These are phyloP conservation scores for Streblospio benedicti DNA, from an alignment of 1,140 invertebrate species.

Conservation along the genomic window DNA sequence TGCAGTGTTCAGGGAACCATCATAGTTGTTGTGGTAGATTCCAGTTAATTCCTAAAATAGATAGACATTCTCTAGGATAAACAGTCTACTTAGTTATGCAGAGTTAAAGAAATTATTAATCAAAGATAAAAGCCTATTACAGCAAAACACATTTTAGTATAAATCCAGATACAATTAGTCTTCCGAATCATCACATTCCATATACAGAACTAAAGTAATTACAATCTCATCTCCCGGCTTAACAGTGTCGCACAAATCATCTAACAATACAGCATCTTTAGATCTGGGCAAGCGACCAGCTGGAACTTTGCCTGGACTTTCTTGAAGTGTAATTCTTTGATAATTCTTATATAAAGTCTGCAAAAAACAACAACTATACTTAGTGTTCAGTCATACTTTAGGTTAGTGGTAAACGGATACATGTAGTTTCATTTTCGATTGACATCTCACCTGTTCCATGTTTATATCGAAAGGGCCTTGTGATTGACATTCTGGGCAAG, in stretches of 20 bases:
- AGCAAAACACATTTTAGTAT: too few species aligned
- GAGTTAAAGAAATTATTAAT: too few species aligned
- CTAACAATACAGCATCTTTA: slow-evolving; percentile 90
- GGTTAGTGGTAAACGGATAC: too few species aligned
- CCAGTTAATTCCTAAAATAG: slow-evolving; percentile 58
- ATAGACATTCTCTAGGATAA: slow-evolving; percentile 17
- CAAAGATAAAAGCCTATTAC: too few species aligned
- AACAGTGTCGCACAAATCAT: slow-evolving; percentile 90
- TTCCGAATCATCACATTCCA: too few species aligned
- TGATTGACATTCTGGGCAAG: slow-evolving; percentile 96
- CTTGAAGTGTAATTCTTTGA: slow-evolving; percentile 95
- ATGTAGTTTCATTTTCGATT: too few species aligned
- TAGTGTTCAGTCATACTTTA: too few species aligned
- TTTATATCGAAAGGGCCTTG: slow-evolving; percentile 77
- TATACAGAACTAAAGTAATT: too few species aligned
- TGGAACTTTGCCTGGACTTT: slow-evolving; percentile 75
- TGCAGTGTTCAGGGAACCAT: slow-evolving; percentile 88
- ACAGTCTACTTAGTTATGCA: neutral
- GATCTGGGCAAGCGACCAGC: slow-evolving; percentile 94
- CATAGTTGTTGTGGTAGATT: slow-evolving; percentile 95
- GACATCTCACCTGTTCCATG: slow-evolving; percentile 65
- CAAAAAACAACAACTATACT: slow-evolving; percentile 25
- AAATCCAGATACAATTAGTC: too few species aligned
- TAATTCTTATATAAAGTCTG: slow-evolving; percentile 98
- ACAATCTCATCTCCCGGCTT: slow-evolving; percentile 98